A percentile compares a stretch with the other conserved stretches of the same genome.
phyloP scores from a whole-genome alignment of 2,888 invertebrate species.

The Dynastes grantii region DNA sequence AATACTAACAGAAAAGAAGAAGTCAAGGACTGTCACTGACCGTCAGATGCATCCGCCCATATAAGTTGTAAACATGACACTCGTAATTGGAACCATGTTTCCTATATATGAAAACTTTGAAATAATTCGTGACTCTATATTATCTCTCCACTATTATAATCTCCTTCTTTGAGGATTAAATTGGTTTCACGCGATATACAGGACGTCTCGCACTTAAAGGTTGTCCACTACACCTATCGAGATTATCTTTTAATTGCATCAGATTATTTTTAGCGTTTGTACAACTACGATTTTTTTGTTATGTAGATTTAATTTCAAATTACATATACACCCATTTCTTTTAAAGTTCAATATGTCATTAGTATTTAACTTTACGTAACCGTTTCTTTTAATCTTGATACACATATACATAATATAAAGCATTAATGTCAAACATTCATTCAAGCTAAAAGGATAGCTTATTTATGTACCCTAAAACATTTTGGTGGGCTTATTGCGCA shows the following conservation, averaged over 20 bases:
- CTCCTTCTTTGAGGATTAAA: conserved; percentile 17
- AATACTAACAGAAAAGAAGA: conserved; percentile 1
- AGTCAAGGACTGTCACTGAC: conserved; percentile 34
- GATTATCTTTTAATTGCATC: conserved; percentile 30
- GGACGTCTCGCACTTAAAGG: neutral
- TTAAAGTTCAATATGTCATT: conserved; percentile 44
- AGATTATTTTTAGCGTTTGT: conserved; percentile 20
- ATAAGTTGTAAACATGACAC: conserved; percentile 21
- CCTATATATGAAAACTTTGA: neutral
- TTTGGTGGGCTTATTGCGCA: conserved; percentile 1
- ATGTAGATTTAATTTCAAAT: conserved; percentile 37
- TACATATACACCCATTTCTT: conserved; percentile 37
- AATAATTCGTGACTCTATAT: neutral
- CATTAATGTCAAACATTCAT: conserved; percentile 29
- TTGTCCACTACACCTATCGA: neutral
- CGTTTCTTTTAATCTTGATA: conserved; percentile 27
- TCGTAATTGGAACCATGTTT: conserved; percentile 5
- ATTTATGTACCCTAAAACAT: conserved; percentile 1
- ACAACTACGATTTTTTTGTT: conserved; percentile 24
- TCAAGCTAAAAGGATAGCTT: neutral
- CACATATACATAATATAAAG: conserved; percentile 26
- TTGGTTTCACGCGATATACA: neutral
- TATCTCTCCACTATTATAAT: neutral
- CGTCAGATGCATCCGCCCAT: conserved; percentile 18
- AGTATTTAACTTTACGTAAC: conserved; percentile 35